These are phyloP conservation scores for Eptatretus burgeri DNA, from an alignment of 2,113 vertebrate species.

Conservation along the genomic window DNA sequence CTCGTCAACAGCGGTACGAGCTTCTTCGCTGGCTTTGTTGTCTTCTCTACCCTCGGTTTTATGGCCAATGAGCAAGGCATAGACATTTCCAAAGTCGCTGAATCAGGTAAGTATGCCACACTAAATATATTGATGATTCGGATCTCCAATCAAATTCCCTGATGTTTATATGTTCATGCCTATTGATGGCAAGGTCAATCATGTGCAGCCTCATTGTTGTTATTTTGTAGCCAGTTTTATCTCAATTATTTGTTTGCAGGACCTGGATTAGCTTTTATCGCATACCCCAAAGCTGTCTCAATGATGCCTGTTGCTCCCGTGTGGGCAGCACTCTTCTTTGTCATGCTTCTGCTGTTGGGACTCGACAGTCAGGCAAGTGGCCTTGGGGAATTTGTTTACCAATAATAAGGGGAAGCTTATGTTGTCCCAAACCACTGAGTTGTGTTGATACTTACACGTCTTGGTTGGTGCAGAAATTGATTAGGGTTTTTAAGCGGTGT, in stretches of 20 bases:
- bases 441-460: too few relatives aligned
- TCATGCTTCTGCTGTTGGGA: slow-evolving; percentile 3
- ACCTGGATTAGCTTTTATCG: neutral
- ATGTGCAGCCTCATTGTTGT: too few relatives aligned
- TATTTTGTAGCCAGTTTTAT: too few relatives aligned
- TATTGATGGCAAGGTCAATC: too few relatives aligned
- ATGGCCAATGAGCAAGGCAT: slow-evolving; percentile 32
- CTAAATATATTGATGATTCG: too few relatives aligned
- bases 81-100: slow-evolving; percentile 27
- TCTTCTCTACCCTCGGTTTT: slow-evolving; percentile 33
- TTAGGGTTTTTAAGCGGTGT: too few relatives aligned
- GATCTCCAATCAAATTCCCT: too few relatives aligned
- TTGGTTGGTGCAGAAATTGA: too few relatives aligned
- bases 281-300: slow-evolving; percentile 4
- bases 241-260: neutral
- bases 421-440: too few relatives aligned
- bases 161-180: too few relatives aligned
- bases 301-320: slow-evolving; percentile 6
- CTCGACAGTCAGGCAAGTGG: slow-evolving; percentile 3
- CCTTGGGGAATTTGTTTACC: neutral
- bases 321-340: slow-evolving; percentile 4
- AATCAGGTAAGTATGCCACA: slow-evolving; percentile 18
- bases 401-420: too few relatives aligned
- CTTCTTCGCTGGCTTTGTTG: slow-evolving; percentile 32
- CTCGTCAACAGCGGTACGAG: slow-evolving; percentile 33